These are phyloP conservation scores for Nipponacmea schrenckii DNA, from an alignment of 2,888 invertebrate species.

Conservation along the genomic window DNA sequence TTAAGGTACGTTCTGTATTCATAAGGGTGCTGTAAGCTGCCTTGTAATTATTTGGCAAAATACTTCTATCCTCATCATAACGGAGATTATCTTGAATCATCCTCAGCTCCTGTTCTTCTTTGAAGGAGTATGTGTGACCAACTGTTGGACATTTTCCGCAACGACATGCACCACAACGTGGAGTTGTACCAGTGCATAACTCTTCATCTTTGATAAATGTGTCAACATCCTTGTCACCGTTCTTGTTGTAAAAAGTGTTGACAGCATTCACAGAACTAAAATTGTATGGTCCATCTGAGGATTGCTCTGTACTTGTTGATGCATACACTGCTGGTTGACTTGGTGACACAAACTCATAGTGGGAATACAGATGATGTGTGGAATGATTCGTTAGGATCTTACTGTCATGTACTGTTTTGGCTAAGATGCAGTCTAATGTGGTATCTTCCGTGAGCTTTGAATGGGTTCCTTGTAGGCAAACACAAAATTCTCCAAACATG, in stretches of 20 bases:
- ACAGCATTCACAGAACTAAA: too few species aligned
- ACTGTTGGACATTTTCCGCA: conserved; percentile 19
- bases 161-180: conserved; percentile 18
- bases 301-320: neutral
- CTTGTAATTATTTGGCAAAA: conserved; percentile 18
- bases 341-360: neutral
- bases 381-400: neutral
- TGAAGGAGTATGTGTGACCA: conserved; percentile 21
- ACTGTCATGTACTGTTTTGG: conserved; percentile 6
- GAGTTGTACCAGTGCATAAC: conserved; percentile 11
- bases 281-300: neutral
- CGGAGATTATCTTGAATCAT: conserved; percentile 17
- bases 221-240: too few species aligned
- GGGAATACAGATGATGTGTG: neutral
- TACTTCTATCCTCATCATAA: neutral
- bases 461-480: conserved; percentile 10
- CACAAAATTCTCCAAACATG: conserved; percentile 9
- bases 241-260: neutral
- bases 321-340: neutral
- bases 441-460: conserved; percentile 12
- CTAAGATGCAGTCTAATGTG: conserved; percentile 9
- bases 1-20: conserved; percentile 9
- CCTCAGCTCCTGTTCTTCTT: conserved; percentile 21
- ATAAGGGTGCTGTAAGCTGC: conserved; percentile 8
- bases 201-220: conserved; percentile 17